Base-by-base conservation (phyloP, 2,888 invertebrate genomes). In the Hecatera dysodea region DNA sequence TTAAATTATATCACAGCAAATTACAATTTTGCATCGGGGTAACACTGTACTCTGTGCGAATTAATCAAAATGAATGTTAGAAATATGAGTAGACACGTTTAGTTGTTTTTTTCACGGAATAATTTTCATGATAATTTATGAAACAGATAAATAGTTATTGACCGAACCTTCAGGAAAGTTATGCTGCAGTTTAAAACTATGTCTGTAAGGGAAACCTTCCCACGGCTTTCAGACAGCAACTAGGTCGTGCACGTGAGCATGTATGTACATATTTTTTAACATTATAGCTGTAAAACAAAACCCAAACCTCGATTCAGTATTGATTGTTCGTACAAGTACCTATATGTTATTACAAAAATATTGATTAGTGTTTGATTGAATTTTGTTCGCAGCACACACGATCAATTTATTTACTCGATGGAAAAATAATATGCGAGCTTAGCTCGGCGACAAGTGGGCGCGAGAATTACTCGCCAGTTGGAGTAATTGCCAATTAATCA, bases 401-500 rank as follows among this genome's bases (percentile, higher is more conserved):
- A 89, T 89, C 89, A 86, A 90, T 90, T 90, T 89, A 87, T 90
- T 88, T 87, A 86, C 74, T 86, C 81, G 87, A 88, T 89, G 87
- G 85, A 87, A 92, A 92, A 91, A 92, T 90, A 91, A 90, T 91
- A 91, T 87, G 87, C 86, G 87, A 86, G 90, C 86, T 88, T 88
- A 91, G 89, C 87, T 86, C 75, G 89, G 90, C 91, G 93, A 93
- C 93, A 93, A 95, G 94, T 93, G 94, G 93, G 92, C 90, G 91
- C 90, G 90, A 91, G 90, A 91, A 92, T 93, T 93, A 93, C 93
- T 92, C 91, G 90, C 89, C 92, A 90, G 92, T 90, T 89, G 91
- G 88, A 93, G 94, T 95, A 95, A 95, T 95, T 95, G 95, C 88
- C 95, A 95, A 95, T 95, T 95, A 95, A 95, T 95, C 95, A 95